Base-by-base conservation (phyloP, 2,113 vertebrate genomes). In the Campylorhamphus procurvoides region DNA sequence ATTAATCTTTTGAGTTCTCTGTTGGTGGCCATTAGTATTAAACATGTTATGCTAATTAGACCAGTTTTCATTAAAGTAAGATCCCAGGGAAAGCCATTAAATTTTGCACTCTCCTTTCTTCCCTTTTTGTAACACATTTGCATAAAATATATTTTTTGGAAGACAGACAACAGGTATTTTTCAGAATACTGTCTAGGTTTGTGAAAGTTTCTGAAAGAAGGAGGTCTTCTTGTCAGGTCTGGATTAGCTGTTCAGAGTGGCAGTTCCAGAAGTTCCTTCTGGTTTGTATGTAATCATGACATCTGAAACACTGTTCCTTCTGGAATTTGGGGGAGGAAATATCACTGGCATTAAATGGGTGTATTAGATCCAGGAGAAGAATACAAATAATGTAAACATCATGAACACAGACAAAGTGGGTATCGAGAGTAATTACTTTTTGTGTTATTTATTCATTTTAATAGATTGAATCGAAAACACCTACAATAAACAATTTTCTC, bases 261-360 rank as follows among this genome's bases (percentile, higher is more conserved):
- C 80, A 17, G 40, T 66, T 37, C 50, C 5, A 4, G 58, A 80
- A 85, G 50, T 60, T 46, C 1, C 0, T 35, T 81, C 47, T 82
- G 62, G 47, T 9, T 75, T 33, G 10, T 58, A 46, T 4, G 22
- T 3, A 55, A 37, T 19, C 0, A 0, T 5, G 24, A 62, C 10
- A 82, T 72, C 39, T 60, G 39, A 71, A 60, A 83, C 17, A 60
- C 7, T 49, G 4, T 3, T 84, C 76, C 22, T 83, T 71, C n/a
- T 52, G 31, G 44, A 89, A 74, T n/a, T 13, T 81, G 31, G 7
- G 27, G 20, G 15, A 92, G 17, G 13, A 87, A 80, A 31, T 31
- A 66, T 6, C 23, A 80, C 24, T 37, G 47, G 39, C 29, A 69
- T 63, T 35, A 93, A 90, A 69, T 12, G 5, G 9, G 8, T 29